phyloP scores from a whole-genome alignment of 2,797 vertebrate species.

The Enteromius treurensis region DNA sequence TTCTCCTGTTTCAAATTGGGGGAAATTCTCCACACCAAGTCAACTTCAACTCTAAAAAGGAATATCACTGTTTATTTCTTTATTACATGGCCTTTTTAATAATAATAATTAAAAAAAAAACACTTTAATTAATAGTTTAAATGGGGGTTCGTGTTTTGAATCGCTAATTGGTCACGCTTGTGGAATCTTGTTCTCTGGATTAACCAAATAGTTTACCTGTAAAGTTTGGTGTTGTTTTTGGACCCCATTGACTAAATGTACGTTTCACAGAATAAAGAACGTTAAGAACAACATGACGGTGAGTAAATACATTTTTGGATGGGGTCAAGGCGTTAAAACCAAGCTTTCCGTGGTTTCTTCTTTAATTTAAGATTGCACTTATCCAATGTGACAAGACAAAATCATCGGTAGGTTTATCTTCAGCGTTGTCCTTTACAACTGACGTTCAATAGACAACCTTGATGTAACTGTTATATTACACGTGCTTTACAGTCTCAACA shows the following conservation, averaged over 20 bases:
- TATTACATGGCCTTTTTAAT: background rate
- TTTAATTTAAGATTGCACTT: constrained; percentile 12
- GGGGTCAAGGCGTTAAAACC: background rate
- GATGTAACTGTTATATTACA: constrained; percentile 24
- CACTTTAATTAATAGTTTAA: background rate
- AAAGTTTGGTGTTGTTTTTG: background rate
- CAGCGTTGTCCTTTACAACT: constrained; percentile 17
- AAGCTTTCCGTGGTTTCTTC: background rate
- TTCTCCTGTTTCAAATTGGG: constrained; percentile 48
- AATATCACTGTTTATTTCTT: constrained; percentile 16
- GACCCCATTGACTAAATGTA: background rate
- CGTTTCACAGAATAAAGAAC: background rate
- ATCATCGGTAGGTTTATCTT: constrained; percentile 1
- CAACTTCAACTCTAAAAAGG: constrained; percentile 6
- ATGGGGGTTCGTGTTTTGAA: background rate
- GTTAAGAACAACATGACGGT: background rate
- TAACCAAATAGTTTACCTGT: background rate
- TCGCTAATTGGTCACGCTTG: background rate
- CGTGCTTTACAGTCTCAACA: constrained; percentile 23
- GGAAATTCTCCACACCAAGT: constrained; percentile 32
- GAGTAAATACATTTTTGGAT: background rate
- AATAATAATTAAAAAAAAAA: constrained; percentile 10
- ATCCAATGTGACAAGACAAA: constrained; percentile 23
- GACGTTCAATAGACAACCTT: constrained; percentile 2
- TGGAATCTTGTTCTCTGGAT: background rate